Evolutionary conservation across 2,113 vertebrate genomes (phyloP), one percentile per base, ranked within the genome.

Genomic region (Sisor rabdophorus): DNA sequence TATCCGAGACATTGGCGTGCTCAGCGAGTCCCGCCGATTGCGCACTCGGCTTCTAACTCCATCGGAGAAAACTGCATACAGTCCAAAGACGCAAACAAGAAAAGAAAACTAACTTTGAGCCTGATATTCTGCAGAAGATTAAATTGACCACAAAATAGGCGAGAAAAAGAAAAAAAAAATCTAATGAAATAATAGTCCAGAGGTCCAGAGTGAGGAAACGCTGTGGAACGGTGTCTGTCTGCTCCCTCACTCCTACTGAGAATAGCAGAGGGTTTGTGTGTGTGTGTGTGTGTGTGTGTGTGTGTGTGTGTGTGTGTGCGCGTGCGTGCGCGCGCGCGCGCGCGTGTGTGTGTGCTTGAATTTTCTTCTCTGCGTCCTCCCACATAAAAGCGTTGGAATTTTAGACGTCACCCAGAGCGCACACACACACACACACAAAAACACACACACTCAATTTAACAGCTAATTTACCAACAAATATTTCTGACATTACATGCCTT

Each of bases 191-290:
- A 71, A 73, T 30, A 30, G 32, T n/a, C 77, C 78, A 68, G 76
- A 68, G 76, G 22, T 76, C 78, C 56, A 22, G 56, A 73, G 73
- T 70, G 80, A 73, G 53, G 59, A 72, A 79, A 80, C 72, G 69
- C 11, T 63, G 59, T n/a, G n/a, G 59, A 78, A 82, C 79, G 55
- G 81, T 82, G 87, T 87, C 80, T 63, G 74, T 79, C 81, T 81
- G 85, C 83, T 84, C 86, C 81, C 86, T 78, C 87, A 83, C 81
- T 86, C 81, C 82, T 78, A 82, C 88, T 67, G 86, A 86, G 83
- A 82, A 73, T 28, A 58, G 80, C 81, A 82, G 50, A 74, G 54
- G 47, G 73, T 26, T 59, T 53, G 59, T 24, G 30, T 63, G 13
- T 53, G 73, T 32, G 72, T 19, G 73, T 26, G 61, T 40, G 82